Evolutionary conservation across 1,140 invertebrate genomes (phyloP).

Genomic region (Holotrichia oblita): DNA sequence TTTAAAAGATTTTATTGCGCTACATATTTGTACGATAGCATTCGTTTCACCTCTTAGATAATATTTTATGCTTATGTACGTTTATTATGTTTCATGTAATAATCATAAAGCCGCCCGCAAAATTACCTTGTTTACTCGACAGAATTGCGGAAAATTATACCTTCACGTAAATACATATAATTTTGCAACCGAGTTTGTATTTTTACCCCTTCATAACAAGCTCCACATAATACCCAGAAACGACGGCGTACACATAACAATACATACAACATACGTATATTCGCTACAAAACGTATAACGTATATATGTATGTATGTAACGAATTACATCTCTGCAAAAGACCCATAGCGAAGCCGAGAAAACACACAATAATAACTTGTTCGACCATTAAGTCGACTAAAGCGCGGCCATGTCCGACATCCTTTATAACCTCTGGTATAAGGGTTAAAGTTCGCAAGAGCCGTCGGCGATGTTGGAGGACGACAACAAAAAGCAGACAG

Average conservation of each 20-base stretch:
- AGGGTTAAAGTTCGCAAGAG: slow-evolving; percentile 51
- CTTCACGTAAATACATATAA: background rate
- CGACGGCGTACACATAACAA: background rate
- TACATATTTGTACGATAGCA: too few species aligned
- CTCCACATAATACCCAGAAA: background rate
- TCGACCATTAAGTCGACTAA: slow-evolving; percentile 39
- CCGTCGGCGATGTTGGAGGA: slow-evolving; percentile 43
- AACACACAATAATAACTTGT: slow-evolving; percentile 36
- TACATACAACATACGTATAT: background rate
- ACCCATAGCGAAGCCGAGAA: slow-evolving; percentile 30
- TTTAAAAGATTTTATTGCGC: too few species aligned
- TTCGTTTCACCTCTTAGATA: too few species aligned
- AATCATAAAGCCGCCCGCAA: background rate
- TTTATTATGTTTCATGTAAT: background rate
- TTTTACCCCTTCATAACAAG: slow-evolving; percentile 7
- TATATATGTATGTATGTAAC: background rate
- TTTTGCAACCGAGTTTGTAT: slow-evolving; percentile 6
- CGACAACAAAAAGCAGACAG: slow-evolving; percentile 52
- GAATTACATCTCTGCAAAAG: background rate
- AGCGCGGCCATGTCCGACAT: slow-evolving; percentile 21
- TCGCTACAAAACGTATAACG: background rate
- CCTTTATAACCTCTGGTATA: slow-evolving; percentile 49
- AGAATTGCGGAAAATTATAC: background rate
- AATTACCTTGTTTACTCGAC: background rate
- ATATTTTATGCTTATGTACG: background rate